phyloP scores from a whole-genome alignment of 2,888 invertebrate genomes.

The Clanis bilineata region DNA sequence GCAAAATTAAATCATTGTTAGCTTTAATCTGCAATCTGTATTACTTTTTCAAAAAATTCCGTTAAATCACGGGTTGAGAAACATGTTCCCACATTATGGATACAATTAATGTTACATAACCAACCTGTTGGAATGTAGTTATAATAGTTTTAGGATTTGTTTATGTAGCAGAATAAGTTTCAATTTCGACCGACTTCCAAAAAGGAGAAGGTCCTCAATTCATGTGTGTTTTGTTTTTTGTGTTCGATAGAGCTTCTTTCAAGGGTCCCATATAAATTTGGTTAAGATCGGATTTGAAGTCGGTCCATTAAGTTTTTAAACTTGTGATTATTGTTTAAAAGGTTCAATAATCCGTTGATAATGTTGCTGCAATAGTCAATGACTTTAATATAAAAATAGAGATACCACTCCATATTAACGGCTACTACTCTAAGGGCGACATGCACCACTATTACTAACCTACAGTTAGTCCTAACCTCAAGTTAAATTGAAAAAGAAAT shows the following conservation, averaged over 20 bases:
- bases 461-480: too few relatives aligned
- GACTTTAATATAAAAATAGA: constrained; percentile 35
- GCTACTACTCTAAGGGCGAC: too few relatives aligned
- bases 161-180: neutral
- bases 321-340: constrained; percentile 20
- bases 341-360: constrained; percentile 28
- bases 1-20: constrained; percentile 10
- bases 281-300: too few relatives aligned
- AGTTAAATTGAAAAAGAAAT: too few relatives aligned
- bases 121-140: neutral
- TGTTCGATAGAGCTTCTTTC: too few relatives aligned
- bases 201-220: too few relatives aligned
- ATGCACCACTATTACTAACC: too few relatives aligned
- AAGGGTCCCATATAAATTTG: too few relatives aligned
- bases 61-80: neutral
- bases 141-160: neutral
- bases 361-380: constrained; percentile 32
- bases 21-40: constrained; percentile 3
- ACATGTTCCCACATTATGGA: neutral
- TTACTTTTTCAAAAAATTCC: constrained; percentile 1
- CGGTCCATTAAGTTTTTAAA: too few relatives aligned
- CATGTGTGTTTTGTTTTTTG: too few relatives aligned
- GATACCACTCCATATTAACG: constrained; percentile 44
- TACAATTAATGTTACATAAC: neutral
- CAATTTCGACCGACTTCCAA: too few relatives aligned